phyloP scores from a whole-genome alignment of 2,888 invertebrate genomes.

The Machimus rusticus region DNA sequence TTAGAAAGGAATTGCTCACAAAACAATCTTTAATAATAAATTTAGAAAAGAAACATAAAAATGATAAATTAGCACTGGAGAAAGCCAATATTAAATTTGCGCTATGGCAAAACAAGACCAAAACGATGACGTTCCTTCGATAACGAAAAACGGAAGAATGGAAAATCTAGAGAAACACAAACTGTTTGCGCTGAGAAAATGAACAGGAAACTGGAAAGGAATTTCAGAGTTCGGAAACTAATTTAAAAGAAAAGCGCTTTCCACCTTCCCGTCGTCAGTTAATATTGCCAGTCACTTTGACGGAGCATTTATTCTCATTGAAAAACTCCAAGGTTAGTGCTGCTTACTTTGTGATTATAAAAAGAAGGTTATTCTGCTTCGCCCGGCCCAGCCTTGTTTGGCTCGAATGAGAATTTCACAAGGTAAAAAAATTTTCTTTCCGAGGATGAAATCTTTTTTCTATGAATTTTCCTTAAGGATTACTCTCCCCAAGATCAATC shows the following conservation, averaged over 20 bases:
- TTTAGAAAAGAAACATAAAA: background rate
- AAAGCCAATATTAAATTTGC: background rate
- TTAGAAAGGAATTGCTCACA: too few species aligned
- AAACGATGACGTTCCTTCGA: background rate
- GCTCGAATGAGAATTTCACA: background rate
- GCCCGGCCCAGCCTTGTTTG: background rate
- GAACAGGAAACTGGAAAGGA: background rate
- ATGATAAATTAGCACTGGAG: background rate
- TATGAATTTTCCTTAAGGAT: background rate
- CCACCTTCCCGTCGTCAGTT: background rate
- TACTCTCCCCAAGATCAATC: constrained; percentile 24
- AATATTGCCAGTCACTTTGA: background rate
- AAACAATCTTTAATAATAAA: background rate
- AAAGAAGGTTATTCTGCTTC: background rate
- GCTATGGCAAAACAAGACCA: background rate
- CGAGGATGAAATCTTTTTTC: background rate
- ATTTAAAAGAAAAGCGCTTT: background rate
- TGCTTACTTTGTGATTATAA: background rate
- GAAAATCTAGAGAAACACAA: background rate
- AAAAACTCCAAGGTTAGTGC: background rate
- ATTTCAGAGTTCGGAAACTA: background rate
- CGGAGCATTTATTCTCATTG: background rate
- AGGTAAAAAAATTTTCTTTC: background rate
- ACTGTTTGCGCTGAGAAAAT: background rate
- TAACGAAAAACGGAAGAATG: background rate